Evolutionary conservation across 2,113 vertebrate species (phyloP).

Genomic region (Manacus vitellinus): DNA sequence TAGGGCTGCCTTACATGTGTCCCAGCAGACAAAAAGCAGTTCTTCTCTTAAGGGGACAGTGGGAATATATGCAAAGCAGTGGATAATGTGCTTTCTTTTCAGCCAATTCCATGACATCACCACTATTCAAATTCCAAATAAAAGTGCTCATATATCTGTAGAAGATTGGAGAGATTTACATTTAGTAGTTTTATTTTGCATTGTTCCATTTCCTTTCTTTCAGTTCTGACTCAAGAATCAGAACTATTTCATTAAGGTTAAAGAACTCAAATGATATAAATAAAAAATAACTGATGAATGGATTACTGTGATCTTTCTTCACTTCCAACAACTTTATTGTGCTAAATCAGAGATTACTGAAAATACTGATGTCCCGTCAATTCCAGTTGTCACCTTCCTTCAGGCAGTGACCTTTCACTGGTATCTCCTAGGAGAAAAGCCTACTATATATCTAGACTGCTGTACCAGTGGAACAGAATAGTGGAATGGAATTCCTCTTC

Average conservation of each 20-base stretch:
- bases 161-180: neutral
- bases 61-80: neutral
- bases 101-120: neutral
- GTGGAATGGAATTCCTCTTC: neutral
- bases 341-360: slow-evolving; percentile 6
- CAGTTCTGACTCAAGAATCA: neutral
- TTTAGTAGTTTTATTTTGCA: neutral
- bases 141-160: neutral
- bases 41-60: neutral
- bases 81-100: neutral
- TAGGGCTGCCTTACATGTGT: neutral
- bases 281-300: neutral
- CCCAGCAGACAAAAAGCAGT: neutral
- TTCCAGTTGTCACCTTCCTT: neutral
- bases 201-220: neutral
- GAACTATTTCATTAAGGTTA: neutral
- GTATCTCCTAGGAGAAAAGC: neutral
- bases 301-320: neutral
- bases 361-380: neutral
- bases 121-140: neutral
- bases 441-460: neutral
- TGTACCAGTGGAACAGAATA: neutral
- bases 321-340: neutral
- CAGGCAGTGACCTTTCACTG: neutral
- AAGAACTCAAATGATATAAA: neutral